A percentile compares a stretch with the other conserved stretches of the same genome.
phyloP scores from a whole-genome alignment of 2,113 vertebrate species.

The Fregetta grallaria region DNA sequence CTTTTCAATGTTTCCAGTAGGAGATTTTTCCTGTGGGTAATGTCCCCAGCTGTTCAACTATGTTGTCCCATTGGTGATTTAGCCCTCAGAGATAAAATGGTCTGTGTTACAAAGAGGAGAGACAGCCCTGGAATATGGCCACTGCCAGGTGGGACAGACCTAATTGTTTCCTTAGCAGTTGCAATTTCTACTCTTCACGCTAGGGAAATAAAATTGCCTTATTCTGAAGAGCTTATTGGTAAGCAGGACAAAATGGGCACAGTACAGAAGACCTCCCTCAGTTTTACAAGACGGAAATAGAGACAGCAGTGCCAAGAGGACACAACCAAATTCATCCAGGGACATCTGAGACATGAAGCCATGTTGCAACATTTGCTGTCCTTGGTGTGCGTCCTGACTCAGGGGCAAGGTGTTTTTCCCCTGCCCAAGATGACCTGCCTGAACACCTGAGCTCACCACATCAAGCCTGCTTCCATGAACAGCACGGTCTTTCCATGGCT shows the following conservation, averaged over 20 bases:
- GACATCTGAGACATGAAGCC: not conserved
- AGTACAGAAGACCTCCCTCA: not conserved
- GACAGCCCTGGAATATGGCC: not conserved
- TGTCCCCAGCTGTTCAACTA: not conserved
- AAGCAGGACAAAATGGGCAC: not conserved
- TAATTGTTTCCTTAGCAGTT: not conserved
- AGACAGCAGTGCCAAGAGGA: not conserved
- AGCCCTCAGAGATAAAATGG: not conserved
- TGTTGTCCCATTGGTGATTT: not conserved
- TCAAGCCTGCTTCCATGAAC: not conserved
- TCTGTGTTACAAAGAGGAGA: not conserved
- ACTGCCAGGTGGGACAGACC: not conserved
- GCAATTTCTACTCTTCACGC: not conserved
- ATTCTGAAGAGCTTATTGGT: not conserved
- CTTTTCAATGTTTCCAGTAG: not conserved
- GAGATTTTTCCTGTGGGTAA: not conserved
- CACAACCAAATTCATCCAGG: not conserved
- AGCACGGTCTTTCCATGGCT: not conserved
- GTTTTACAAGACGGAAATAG: not conserved
- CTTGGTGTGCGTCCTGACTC: not conserved
- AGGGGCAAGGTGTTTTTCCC: not conserved
- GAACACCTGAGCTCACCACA: not conserved
- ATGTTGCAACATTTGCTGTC: not conserved
- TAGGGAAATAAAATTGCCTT: not conserved
- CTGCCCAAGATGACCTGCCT: not conserved